Evolutionary conservation across 2,888 invertebrate species (phyloP), one percentile per base, ranked within the genome.

Genomic region (Rhyacophila evoluta): DNA sequence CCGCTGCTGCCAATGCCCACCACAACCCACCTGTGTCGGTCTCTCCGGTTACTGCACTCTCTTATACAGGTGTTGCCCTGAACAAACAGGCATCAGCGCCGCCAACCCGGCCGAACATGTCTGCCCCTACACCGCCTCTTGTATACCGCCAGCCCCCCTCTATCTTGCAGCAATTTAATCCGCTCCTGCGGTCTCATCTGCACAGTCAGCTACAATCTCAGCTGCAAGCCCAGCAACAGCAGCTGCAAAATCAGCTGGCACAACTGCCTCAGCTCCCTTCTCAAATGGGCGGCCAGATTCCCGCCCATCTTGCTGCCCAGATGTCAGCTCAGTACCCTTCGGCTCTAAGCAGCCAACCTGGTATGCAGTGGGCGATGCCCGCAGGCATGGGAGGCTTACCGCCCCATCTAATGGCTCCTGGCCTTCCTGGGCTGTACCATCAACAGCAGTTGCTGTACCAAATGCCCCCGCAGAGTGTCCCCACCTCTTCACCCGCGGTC

Each of bases 21-120:
- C 55, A 37, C 5, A 71, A 74, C 1, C 75, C 78, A 12, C 69
- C 69, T 0, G 55, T 55, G 55, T 75, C 79, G 19, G 84, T 75
- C 79, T 83, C 79, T 83, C 84, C 67, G 79, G 81, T 76, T 76
- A 92, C 93, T 1, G 55, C 55, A 1, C 87, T 93, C 33, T 92
- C 91, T 84, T 94, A 94, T 85, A 93, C 94, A 8, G 94, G 94
- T 33, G 92, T 94, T 72, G 91, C 94, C 1, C 87, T 94, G 70
- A 94, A 94, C 85, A 94, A 94, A 84, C 92, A 91, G 83, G 86
- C 89, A 68, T 55, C 55, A 10, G 84, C 91, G 41, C 85, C 86
- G 41, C 84, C 86, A 71, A 87, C 87, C 70, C 87, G 88, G 1
- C 87, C 87, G 77, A 84, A 85, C 71, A 79, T 83, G 37, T 55